A percentile compares a stretch with the other conserved stretches of the same genome.
Evolutionary conservation across 2,113 vertebrate genomes (phyloP).

Genomic region (Podiceps cristatus): DNA sequence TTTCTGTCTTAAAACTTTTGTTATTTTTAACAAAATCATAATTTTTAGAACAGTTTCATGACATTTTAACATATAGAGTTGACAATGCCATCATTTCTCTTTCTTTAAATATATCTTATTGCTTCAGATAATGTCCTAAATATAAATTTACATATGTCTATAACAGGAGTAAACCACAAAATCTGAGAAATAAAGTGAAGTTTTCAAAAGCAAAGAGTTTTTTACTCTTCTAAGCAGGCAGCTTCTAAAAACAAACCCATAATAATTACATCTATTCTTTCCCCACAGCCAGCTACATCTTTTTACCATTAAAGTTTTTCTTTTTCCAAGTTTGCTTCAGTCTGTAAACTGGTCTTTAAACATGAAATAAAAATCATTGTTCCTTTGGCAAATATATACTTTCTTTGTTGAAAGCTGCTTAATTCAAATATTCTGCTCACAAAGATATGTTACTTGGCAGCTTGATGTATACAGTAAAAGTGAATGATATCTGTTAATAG

Average conservation of each 20-base stretch:
- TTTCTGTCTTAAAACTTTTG: background rate
- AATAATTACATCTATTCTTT: constrained; percentile 1
- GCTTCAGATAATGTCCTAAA: background rate
- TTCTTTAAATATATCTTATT: background rate
- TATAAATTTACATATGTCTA: background rate
- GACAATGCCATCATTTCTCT: background rate
- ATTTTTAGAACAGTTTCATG: background rate
- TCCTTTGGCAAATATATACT: constrained; percentile 34
- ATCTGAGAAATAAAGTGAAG: background rate
- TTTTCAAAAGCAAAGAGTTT: background rate
- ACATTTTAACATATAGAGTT: background rate
- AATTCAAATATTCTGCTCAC: constrained; percentile 41
- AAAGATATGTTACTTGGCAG: constrained; percentile 29
- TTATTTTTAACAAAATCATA: background rate
- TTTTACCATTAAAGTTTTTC: constrained; percentile 12
- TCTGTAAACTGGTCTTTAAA: constrained; percentile 38
- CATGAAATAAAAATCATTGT: constrained; percentile 41
- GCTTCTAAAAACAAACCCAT: background rate
- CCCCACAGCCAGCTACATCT: background rate
- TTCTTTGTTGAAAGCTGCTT: constrained; percentile 30
- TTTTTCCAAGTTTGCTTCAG: constrained; percentile 9
- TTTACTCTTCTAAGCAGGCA: background rate
- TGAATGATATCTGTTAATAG: constrained; percentile 46
- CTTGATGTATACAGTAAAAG: background rate
- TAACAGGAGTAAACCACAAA: background rate